Conservation (phyloP, 2,797 vertebrate genomes). For the Tiaroga cobitis region DNA sequence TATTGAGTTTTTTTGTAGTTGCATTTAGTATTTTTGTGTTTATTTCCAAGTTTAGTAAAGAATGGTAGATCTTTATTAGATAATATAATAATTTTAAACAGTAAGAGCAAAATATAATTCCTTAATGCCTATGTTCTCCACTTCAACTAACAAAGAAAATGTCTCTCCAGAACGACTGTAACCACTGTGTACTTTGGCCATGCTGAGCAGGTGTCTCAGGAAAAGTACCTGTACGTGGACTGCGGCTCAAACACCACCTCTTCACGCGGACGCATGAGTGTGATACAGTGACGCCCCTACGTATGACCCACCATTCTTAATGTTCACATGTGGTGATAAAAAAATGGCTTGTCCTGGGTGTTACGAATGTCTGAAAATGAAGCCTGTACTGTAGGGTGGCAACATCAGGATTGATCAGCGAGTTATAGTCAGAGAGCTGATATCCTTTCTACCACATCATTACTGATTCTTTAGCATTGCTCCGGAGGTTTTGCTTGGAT, state of each 20-base stretch:
- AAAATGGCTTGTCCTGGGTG: not conserved
- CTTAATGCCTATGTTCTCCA: not conserved
- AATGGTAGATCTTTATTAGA: not conserved
- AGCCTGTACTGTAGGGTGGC: not conserved
- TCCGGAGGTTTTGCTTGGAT: not conserved
- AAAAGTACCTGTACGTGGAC: conserved; percentile 96
- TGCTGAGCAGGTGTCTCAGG: conserved; percentile 93
- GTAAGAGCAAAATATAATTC: not conserved
- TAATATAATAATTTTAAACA: not conserved
- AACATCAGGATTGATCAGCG: not conserved
- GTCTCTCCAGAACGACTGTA: conserved; percentile 86
- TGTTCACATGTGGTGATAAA: not conserved
- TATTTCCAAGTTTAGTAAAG: not conserved
- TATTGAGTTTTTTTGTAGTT: not conserved
- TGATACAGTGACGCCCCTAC: conserved; percentile 34
- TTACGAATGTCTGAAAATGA: not conserved
- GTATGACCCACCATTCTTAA: not conserved
- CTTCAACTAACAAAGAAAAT: not conserved
- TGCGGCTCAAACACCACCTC: conserved; percentile 92
- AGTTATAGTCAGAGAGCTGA: not conserved
- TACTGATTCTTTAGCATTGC: not conserved
- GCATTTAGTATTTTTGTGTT: not conserved
- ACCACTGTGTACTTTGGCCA: conserved; percentile 94
- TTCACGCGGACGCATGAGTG: conserved; percentile 19
- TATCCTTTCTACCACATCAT: not conserved